Evolutionary conservation across 2,797 vertebrate species (phyloP), one percentile per base, ranked within the genome.

Genomic region (Anomalospiza imberbis): DNA sequence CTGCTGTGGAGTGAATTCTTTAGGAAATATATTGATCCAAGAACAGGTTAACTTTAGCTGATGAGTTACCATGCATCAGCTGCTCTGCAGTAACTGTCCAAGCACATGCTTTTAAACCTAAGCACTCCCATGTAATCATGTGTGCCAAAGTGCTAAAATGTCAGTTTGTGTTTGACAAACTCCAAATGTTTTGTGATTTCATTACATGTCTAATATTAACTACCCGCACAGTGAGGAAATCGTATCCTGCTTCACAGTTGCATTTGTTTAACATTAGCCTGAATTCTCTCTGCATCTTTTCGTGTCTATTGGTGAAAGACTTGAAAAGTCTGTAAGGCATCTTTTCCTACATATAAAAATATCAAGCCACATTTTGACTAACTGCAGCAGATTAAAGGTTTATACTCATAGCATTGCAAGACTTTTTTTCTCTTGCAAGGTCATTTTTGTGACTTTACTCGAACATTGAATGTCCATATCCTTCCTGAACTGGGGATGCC

Each of bases 161-260:
- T 70, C 73, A 36, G 14, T 87, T 86, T 79, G 29, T 28, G 44
- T 60, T 77, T 65, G 82, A 85, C 44, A 73, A 79, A 73, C 24
- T 82, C 74, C 48, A 71, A 89, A 82, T 54, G 42, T 51, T 66
- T 87, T 67, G 42, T 67, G 85, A 80, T 93, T 96, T 89, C 66
- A 48, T 90, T 81, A 62, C 32, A 44, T 31, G 28, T 80, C 36
- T 88, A 40, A 7, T 68, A 77, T 31, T 72, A 86, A 78, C 66
- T 93, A 38, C 29, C 4, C 1, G 0, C 34, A 40, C 54, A 54
- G 58, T 0, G 5, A 88, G 70, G 36, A 81, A 94, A 62, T 91
- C 0, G 0, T 62, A 58, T 60, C 47, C 34, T 81, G 24, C 63
- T 76, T 85, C 60, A 38, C 34, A 62, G 55, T 6, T 75, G 44